These are phyloP conservation scores for Tricholaema leucomelas DNA, from an alignment of 2,113 vertebrate genomes.

Conservation along the genomic window DNA sequence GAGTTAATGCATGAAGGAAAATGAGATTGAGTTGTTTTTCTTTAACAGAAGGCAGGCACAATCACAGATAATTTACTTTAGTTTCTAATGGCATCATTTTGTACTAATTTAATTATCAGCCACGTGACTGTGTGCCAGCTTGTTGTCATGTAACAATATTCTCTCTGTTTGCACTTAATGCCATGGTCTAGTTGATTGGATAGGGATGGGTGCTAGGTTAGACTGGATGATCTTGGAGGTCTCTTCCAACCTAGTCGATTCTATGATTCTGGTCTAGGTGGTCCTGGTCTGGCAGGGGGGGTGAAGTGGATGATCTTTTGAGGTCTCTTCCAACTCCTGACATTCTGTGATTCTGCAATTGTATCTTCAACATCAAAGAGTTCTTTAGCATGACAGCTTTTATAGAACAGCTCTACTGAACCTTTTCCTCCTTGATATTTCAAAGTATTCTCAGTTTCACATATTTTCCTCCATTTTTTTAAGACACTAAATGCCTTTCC, in stretches of 20 bases:
- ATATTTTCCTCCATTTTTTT: not conserved
- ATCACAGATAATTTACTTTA: not conserved
- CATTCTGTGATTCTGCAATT: not conserved
- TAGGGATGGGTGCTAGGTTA: too few species aligned
- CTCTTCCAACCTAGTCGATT: too few species aligned
- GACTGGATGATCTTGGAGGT: too few species aligned
- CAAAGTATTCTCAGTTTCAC: not conserved
- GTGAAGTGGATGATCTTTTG: too few species aligned
- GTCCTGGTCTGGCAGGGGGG: too few species aligned
- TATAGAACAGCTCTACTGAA: not conserved
- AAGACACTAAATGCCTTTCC: not conserved
- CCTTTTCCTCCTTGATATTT: not conserved
- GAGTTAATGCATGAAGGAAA: not conserved
- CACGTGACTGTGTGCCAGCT: not conserved
- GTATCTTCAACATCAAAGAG: not conserved
- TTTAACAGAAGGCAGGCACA: not conserved
- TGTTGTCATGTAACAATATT: not conserved
- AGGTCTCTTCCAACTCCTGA: too few species aligned
- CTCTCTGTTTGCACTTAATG: too few species aligned
- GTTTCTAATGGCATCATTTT: not conserved
- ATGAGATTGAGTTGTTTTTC: not conserved
- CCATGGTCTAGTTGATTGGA: too few species aligned
- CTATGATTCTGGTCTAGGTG: too few species aligned
- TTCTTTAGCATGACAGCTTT: not conserved
- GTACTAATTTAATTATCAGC: not conserved